Evolutionary conservation across 1,140 invertebrate species (phyloP), one percentile per base, ranked within the genome.

Genomic region (Drosophila albomicans): DNA sequence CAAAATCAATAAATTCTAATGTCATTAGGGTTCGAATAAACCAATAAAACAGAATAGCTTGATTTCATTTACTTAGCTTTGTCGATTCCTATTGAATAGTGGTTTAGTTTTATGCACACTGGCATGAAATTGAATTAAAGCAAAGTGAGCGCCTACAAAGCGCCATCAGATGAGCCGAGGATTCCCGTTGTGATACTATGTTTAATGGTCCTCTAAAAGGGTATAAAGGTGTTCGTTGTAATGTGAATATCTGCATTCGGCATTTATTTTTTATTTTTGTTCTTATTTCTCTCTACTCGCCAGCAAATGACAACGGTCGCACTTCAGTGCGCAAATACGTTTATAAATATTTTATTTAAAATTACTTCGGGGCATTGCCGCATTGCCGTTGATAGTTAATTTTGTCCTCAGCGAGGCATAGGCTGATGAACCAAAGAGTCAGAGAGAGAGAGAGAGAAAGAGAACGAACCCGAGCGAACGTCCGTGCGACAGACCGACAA

Each of bases 261-360:
- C 52, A 13, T 46, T 58, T 58, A 28, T 38, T 10, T 15, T 64
- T 28, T 20, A 38, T 61, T 16, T 41, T 64, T 59, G 32, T 10
- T 51, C 13, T 32, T 32, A 15, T 11, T 35, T 52, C 35, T 64
- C 48, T 67, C 48, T 66, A 7, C 56, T 41, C 32, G 13, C 49
- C 48, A 46, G 59, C 56, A 64, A 82, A 77, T 87, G 80, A 80
- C 73, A 84, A 59, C 85, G 61, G 70, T 81, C 85, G 65, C 84
- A 85, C 85, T 78, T 79, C 52, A 73, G 52, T 89, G 85, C 85
- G 67, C 81, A 88, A 88, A 85, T 81, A 76, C 72, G 70, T 81
- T 89, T 84, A 78, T 88, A 89, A 88, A 88, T 88, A 85, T 81
- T 88, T 89, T 79, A 88, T 88, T 85, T 89, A 76, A 88, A 88